A percentile compares a stretch with the other conserved stretches of the same genome.
Conservation (phyloP, 2,888 invertebrate species). For the Notocelia uddmanniana region DNA sequence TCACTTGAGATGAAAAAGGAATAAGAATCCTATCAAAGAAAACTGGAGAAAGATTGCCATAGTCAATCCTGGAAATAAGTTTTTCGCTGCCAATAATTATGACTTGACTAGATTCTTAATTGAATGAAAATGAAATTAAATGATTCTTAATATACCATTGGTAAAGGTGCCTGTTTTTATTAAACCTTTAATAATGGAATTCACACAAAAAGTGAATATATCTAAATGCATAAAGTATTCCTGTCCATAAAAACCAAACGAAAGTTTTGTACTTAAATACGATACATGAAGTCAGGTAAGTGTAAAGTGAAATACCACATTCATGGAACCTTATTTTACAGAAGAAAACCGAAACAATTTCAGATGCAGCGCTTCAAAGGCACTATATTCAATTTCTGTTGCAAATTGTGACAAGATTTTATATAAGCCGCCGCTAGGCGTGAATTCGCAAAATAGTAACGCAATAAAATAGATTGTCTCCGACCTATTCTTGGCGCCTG, state of each 20-base stretch:
- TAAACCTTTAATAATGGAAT: too few relatives aligned
- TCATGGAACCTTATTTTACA: conserved; percentile 17
- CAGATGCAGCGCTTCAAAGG: conserved; percentile 41
- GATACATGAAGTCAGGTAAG: conserved; percentile 1
- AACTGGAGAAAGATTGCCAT: too few relatives aligned
- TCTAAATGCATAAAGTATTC: neutral
- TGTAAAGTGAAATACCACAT: conserved; percentile 20
- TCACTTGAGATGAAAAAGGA: too few relatives aligned
- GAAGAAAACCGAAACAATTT: conserved; percentile 38
- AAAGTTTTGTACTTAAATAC: neutral
- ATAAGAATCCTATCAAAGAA: too few relatives aligned
- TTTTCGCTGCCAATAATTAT: too few relatives aligned
- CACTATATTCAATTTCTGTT: conserved; percentile 42
- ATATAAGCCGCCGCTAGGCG: conserved; percentile 45
- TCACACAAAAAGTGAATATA: too few relatives aligned
- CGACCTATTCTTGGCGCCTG: conserved; percentile 47
- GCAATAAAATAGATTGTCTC: conserved; percentile 50
- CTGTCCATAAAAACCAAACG: too few relatives aligned
- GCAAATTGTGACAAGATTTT: conserved; percentile 47
- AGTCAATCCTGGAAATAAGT: too few relatives aligned
- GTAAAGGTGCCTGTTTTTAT: neutral
- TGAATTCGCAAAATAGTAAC: conserved; percentile 48
- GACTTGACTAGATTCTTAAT: too few relatives aligned
- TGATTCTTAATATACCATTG: too few relatives aligned
- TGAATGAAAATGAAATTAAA: too few relatives aligned